Evolutionary conservation across 2,113 vertebrate genomes (phyloP), one percentile per base, ranked within the genome.

Genomic region (Chamaea fasciata): DNA sequence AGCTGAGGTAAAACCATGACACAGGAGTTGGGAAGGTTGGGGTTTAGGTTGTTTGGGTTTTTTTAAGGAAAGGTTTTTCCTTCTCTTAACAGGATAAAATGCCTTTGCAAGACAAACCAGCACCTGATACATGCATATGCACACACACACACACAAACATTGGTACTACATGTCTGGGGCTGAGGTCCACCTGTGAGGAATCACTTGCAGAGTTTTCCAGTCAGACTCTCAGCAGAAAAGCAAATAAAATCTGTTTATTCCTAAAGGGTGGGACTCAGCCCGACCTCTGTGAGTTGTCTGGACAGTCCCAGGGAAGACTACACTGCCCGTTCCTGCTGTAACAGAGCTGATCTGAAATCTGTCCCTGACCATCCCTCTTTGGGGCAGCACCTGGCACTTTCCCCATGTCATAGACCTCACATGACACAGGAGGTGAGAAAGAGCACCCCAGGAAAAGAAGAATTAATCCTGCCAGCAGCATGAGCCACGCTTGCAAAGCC

Each of bases 21-120:
- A 41, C 22, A 47, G 22, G 18, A 74, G 27, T 5, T 74, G 44
- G 20, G 31, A 49, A 57, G 8, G 13, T 4, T 53, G 28, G 39
- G 57, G 39, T 27, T 55, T 39, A 33, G 57, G 27, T 33, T 44
- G 13, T 33, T 59, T 13, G 1, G 3, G 2, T 0, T 8, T 62
- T 55, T 80, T 80, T 13, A 68, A 49, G 7, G 11, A 46, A 55
- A 64, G 11, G 1, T 12, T 90, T 83, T 81, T 50, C 22, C 20
- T 64, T 77, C 50, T 77, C 22, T 92, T 15, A 6, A 5, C 16
- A 49, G 37, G 21, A 28, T 60, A 46, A 81, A 90, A 69, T 35
- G 8, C 49, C 10, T 42, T 50, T n/a, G 28, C 22, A 12, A 21
- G 31, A 7, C 28, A 84, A 90, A 64, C 6, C 53, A 77, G 83